Conservation (phyloP, 2,797 vertebrate species). For the Cephalopachus bancanus region DNA sequence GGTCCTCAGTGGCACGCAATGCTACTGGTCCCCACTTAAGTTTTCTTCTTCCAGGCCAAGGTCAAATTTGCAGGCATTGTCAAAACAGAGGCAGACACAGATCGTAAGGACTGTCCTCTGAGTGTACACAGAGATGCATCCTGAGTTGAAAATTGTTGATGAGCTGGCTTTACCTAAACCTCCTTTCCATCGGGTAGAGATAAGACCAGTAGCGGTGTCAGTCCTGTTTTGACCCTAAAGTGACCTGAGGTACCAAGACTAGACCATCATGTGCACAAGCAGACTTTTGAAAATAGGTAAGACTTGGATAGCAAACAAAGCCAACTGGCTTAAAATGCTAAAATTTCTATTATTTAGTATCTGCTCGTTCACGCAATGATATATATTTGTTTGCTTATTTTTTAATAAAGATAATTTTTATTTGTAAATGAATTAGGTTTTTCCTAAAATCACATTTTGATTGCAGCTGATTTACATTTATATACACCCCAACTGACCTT, state of each 20-base stretch:
- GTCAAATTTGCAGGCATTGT: not conserved
- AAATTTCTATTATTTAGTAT: not conserved
- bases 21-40: not conserved
- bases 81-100: not conserved
- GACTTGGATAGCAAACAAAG: not conserved
- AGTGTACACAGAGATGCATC: not conserved
- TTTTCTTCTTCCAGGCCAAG: not conserved
- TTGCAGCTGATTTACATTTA: not conserved
- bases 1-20: not conserved
- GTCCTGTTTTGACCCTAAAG: not conserved
- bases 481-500: not conserved
- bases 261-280: not conserved
- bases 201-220: not conserved
- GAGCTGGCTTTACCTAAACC: not conserved
- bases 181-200: not conserved
- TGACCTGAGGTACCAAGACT: not conserved
- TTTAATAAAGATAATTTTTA: not conserved
- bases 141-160: not conserved
- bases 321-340: not conserved
- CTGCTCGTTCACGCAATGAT: not conserved
- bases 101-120: not conserved
- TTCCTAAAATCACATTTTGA: conserved; percentile 30
- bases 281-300: conserved; percentile 38
- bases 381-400: not conserved
- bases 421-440: conserved; percentile 31